A percentile compares a stretch with the other conserved stretches of the same genome.
These are phyloP conservation scores for Cybosia mesomella DNA, from an alignment of 2,888 invertebrate genomes.

Conservation along the genomic window DNA sequence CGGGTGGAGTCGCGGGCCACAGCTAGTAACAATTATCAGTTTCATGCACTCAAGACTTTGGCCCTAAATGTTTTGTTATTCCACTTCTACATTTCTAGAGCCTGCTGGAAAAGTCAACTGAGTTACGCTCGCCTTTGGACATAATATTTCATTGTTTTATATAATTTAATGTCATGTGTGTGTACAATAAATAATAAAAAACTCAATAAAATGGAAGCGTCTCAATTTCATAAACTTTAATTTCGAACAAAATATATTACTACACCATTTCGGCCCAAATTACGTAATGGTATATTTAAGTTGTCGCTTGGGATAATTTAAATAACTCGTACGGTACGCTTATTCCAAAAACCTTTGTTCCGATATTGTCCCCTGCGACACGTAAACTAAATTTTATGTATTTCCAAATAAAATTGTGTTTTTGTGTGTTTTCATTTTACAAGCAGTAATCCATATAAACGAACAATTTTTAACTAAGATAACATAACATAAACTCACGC, in stretches of 20 bases:
- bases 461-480: no score
- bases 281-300: neutral
- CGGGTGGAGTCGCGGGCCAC: no score
- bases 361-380: neutral
- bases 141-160: no score
- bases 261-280: neutral
- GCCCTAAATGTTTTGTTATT: no score
- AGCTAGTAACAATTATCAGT: no score
- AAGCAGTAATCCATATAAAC: no score
- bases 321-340: neutral
- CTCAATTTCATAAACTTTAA: neutral
- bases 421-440: neutral
- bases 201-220: neutral
- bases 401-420: neutral
- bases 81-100: no score
- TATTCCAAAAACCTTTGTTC: neutral
- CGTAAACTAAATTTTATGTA: neutral
- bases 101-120: no score
- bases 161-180: no score
- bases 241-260: neutral
- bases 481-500: no score
- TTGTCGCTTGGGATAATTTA: neutral
- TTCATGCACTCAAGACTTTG: no score
- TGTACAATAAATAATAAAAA: neutral
- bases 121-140: no score